phyloP scores from a whole-genome alignment of 30 jellyfish, hydroid and myxozoan genomes.

The Turritopsis rubra region DNA sequence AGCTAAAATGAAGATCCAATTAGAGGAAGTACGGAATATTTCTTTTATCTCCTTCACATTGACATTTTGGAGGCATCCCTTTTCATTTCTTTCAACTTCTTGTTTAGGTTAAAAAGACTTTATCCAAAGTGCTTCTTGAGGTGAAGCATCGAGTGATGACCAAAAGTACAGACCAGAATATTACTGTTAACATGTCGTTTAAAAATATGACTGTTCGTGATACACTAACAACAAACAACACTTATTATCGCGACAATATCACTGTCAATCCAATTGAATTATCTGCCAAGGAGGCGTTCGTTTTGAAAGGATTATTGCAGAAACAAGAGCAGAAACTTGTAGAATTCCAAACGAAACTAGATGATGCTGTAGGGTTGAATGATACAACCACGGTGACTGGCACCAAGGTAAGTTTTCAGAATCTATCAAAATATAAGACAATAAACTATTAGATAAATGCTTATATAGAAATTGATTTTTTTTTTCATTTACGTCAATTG shows the following conservation, averaged over 20 bases:
- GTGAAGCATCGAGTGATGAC: slow-evolving; percentile 23
- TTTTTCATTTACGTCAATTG: too few relatives aligned
- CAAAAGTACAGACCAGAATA: slow-evolving; percentile 18
- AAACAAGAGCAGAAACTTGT: slow-evolving; percentile 8
- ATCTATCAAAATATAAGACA: background rate
- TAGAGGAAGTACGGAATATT: slow-evolving; percentile 32
- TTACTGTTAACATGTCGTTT: slow-evolving; percentile 16
- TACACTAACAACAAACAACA: background rate
- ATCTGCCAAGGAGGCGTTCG: slow-evolving; percentile 4
- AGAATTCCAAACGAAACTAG: slow-evolving; percentile 31
- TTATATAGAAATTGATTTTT: too few relatives aligned
- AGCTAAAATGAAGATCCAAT: slow-evolving; percentile 6
- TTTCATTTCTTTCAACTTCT: too few relatives aligned
- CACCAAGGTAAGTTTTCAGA: slow-evolving; percentile 10
- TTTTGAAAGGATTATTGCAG: slow-evolving; percentile 1
- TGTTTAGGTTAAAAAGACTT: slow-evolving; percentile 18
- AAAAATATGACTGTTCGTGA: background rate
- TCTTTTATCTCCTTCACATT: too few relatives aligned
- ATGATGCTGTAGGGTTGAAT: slow-evolving; percentile 38
- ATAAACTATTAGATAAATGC: too few relatives aligned
- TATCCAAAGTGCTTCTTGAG: slow-evolving; percentile 9
- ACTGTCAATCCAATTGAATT: slow-evolving; percentile 15
- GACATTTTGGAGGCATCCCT: too few relatives aligned
- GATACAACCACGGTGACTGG: slow-evolving; percentile 39
- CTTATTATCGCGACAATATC: background rate